Evolutionary conservation across 2,113 vertebrate species (phyloP), one percentile per base, ranked within the genome.

Genomic region (Leucoraja erinaceus): DNA sequence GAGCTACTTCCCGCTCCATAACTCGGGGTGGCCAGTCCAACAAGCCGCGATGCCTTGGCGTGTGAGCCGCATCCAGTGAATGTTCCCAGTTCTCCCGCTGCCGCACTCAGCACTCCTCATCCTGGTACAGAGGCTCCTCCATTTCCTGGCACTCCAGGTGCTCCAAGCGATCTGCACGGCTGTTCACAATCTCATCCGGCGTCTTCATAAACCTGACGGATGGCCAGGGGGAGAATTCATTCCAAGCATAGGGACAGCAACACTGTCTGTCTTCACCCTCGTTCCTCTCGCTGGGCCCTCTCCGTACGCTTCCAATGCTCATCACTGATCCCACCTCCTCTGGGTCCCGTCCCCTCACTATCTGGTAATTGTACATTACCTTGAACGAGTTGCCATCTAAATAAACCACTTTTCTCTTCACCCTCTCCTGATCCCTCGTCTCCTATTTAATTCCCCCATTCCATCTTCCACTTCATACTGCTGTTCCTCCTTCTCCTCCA

Each of bases 151-250:
- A 98, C 96, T 99, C 99, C 93, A 99, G 96, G 95, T 98, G 98
- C 94, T 99, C 98, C 11, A 99, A 96, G 61, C 98, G 97, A 93
- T 99, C 99, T 12, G 98, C 98, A 95, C 98, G 97, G 75, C 99
- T 98, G 66, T 98, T 99, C 97, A 99, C 98, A 63, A 99, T 99
- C 96, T 99, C 99, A 0, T 99, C 99, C 0, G 99, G 99, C 68
- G 98, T 99, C 94, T 99, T 99, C 98, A 99, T 99, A 94, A 99
- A 99, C 96, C 99, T 99, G 95, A 93, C 47, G 5, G 74, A 93
- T 86, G 68, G 28, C 66, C 5, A 70, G 1, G 38, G 81, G 56
- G 9, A 20, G 47, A 47, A 72, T 47, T n/a, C 14, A 18, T 72
- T 9, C 5, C 3, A 47, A 83, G 54, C 7, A 31, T 5, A 47